Evolutionary conservation across 2,888 invertebrate species (phyloP).

Genomic region (Noctua comes): DNA sequence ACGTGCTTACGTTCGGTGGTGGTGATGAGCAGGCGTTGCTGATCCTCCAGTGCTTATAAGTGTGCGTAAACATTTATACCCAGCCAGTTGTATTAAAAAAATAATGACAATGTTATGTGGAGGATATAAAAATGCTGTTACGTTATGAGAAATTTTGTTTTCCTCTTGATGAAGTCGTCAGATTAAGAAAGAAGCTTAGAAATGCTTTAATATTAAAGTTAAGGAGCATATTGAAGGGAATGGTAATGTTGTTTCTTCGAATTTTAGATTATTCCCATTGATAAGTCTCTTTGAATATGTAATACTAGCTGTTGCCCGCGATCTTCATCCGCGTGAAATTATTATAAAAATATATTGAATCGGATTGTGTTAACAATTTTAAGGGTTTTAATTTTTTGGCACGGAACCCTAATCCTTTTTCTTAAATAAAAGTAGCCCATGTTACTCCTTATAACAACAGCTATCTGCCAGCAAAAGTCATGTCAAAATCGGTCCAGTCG

Average conservation of each 20-base stretch:
- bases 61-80: neutral
- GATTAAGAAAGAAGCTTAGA: conserved; percentile 47
- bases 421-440: too few species aligned
- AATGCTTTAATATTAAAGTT: conserved; percentile 28
- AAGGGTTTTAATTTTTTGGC: too few species aligned
- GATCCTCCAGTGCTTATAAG: neutral
- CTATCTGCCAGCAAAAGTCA: too few species aligned
- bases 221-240: conserved; percentile 32
- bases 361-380: too few species aligned
- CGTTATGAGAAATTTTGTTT: conserved; percentile 44
- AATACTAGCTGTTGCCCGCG: too few species aligned
- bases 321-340: too few species aligned
- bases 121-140: conserved; percentile 33
- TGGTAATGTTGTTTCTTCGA: conserved; percentile 30
- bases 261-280: neutral
- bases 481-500: too few species aligned
- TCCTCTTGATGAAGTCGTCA: conserved; percentile 39
- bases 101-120: conserved; percentile 9
- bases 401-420: too few species aligned
- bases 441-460: too few species aligned
- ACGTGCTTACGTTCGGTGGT: neutral
- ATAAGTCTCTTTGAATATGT: neutral
- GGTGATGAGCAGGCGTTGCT: neutral
- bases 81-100: conserved; percentile 1
- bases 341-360: too few species aligned